phyloP scores from a whole-genome alignment of 2,113 vertebrate species.

The Sinocyclocheilus maitianheensis region DNA sequence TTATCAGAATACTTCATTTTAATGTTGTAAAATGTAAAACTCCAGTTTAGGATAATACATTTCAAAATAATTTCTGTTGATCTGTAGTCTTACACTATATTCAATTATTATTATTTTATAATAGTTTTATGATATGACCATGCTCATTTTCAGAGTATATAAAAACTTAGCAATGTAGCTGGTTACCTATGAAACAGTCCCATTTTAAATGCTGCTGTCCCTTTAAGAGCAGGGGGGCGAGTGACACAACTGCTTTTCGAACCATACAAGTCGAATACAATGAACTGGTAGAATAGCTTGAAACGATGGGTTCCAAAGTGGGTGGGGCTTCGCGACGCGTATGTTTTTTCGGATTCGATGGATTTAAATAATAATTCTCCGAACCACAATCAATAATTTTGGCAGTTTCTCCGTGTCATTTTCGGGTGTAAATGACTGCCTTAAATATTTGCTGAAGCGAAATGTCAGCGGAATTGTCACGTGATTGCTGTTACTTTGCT shows the following conservation, averaged over 20 bases:
- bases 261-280: neutral
- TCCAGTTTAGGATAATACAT: neutral
- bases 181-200: neutral
- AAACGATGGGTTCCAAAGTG: accelerated
- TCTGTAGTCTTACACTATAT: neutral
- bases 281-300: neutral
- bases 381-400: neutral
- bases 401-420: neutral
- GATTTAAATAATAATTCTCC: neutral
- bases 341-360: neutral
- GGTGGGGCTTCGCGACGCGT: neutral
- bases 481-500: neutral
- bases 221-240: constrained; percentile 74
- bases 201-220: constrained; percentile 45
- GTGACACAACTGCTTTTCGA: neutral
- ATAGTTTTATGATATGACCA: neutral
- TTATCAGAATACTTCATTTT: neutral
- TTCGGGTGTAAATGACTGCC: neutral
- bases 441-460: neutral
- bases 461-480: neutral
- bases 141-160: no score
- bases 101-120: neutral
- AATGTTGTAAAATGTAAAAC: neutral
- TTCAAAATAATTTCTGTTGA: neutral
- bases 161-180: no score